Percentiles rank a stretch among this genome's conserved stretches.
These are phyloP conservation scores for Stenolophus ochropezus DNA, from an alignment of 2,888 invertebrate species.

Conservation along the genomic window DNA sequence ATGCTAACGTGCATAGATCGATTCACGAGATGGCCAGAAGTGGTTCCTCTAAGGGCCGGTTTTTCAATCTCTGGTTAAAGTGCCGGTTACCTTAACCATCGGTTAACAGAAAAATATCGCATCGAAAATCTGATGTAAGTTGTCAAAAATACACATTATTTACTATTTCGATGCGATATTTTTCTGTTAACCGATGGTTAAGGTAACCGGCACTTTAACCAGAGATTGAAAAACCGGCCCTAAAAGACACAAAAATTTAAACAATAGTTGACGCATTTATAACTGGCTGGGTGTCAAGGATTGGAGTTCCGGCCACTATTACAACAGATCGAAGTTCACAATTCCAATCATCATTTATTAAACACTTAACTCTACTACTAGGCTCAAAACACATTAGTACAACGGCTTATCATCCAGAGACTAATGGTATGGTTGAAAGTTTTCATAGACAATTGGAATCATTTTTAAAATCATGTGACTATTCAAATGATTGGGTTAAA, in stretches of 20 bases:
- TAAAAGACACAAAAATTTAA: constrained; percentile 63
- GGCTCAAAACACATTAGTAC: neutral
- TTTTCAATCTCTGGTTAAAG: too few species aligned
- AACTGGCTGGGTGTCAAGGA: constrained; percentile 52
- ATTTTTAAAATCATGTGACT: too few species aligned
- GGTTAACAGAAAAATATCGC: too few species aligned
- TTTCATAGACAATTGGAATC: neutral
- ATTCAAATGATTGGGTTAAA: too few species aligned
- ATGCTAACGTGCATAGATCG: constrained; percentile 68
- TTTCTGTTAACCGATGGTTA: too few species aligned
- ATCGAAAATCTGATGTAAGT: too few species aligned
- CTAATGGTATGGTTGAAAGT: neutral
- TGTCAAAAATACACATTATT: too few species aligned
- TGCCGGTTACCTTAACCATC: too few species aligned
- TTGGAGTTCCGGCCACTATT: constrained; percentile 58
- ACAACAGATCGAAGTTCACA: constrained; percentile 60
- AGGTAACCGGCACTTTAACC: too few species aligned
- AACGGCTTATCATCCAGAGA: neutral
- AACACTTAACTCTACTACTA: neutral
- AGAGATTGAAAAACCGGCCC: too few species aligned
- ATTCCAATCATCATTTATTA: neutral
- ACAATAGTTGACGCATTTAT: constrained; percentile 53
- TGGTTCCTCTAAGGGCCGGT: too few species aligned
- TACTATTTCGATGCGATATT: too few species aligned
- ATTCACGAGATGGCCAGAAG: constrained; percentile 64